phyloP scores from a whole-genome alignment of 2,113 vertebrate genomes.

The Bombycilla garrulus region DNA sequence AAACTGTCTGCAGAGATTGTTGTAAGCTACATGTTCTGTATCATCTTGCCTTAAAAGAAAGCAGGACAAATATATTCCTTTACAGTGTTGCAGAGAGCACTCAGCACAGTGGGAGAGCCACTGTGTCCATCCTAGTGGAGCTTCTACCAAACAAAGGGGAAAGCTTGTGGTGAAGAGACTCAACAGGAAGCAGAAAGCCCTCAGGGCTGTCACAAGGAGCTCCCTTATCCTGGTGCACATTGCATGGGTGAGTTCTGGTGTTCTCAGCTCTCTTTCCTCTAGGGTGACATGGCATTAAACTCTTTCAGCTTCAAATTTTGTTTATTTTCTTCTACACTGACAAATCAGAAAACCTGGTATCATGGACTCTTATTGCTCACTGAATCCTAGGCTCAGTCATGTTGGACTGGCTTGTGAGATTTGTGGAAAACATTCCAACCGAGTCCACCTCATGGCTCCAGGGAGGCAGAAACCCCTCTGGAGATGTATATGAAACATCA shows the following conservation, averaged over 20 bases:
- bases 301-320: background rate
- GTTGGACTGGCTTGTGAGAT: background rate
- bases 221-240: background rate
- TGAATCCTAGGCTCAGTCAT: background rate
- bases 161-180: background rate
- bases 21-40: background rate
- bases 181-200: background rate
- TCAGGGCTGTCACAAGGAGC: background rate
- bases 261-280: background rate
- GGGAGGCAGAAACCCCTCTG: background rate
- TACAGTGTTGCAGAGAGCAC: background rate
- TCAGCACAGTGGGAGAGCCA: background rate
- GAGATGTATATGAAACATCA: background rate
- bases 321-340: background rate
- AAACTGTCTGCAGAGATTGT: background rate
- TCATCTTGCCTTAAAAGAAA: background rate
- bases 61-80: background rate
- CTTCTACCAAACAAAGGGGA: background rate
- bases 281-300: background rate
- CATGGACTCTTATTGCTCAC: background rate
- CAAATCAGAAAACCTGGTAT: background rate
- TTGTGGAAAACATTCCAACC: background rate
- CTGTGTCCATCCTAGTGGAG: background rate
- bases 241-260: background rate
- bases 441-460: background rate